Conservation (phyloP, 2,888 invertebrate genomes). For the Stenichneumon culpator region DNA sequence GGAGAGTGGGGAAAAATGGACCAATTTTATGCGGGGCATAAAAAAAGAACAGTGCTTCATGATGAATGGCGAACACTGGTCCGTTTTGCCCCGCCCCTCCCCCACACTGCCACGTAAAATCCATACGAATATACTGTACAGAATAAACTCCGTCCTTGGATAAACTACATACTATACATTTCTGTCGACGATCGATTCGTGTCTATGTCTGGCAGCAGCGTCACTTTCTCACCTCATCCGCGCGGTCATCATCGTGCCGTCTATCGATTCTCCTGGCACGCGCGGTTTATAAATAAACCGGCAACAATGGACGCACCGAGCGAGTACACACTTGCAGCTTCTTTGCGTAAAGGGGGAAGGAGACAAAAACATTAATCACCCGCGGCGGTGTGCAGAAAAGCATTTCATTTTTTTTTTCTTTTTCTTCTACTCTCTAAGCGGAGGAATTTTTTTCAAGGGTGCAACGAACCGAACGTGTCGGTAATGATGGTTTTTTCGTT, state of each 20-base stretch:
- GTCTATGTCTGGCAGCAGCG: not conserved
- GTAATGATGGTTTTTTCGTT: too few species aligned
- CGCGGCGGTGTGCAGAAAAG: not conserved
- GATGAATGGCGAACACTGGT: too few species aligned
- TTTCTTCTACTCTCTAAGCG: not conserved
- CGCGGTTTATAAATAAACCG: not conserved
- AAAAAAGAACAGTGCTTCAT: not conserved
- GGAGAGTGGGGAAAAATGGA: too few species aligned
- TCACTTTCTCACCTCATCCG: not conserved
- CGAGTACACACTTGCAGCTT: not conserved
- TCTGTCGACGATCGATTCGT: not conserved
- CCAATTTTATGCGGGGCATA: not conserved
- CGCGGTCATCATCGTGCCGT: not conserved
- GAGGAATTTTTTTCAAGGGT: not conserved
- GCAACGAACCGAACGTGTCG: too few species aligned
- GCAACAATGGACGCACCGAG: not conserved
- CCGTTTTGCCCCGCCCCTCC: too few species aligned
- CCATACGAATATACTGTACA: not conserved
- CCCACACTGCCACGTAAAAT: not conserved
- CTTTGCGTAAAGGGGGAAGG: not conserved
- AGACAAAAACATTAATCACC: not conserved
- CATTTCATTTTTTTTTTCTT: not conserved
- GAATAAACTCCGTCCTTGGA: not conserved
- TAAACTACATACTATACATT: not conserved
- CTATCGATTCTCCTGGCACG: not conserved